Conservation (phyloP, 2,888 invertebrate species). For the Hyles lineata region DNA sequence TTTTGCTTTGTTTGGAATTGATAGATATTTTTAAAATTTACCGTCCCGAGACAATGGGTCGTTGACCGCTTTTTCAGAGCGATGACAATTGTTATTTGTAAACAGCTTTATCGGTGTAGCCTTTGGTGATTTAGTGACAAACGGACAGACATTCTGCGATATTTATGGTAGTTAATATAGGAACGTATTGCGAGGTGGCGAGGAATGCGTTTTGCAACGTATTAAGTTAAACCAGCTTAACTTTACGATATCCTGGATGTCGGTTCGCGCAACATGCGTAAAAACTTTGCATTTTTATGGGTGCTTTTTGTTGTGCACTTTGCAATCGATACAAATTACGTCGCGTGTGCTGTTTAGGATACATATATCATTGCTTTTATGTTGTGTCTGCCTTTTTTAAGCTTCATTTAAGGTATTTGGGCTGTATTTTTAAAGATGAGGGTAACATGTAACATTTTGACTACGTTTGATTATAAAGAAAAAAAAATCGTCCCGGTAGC, state of each 20-base stretch:
- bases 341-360: background rate
- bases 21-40: background rate
- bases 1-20: constrained; percentile 4
- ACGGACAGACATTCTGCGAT: background rate
- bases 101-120: background rate
- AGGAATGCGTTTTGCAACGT: constrained; percentile 20
- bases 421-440: no score
- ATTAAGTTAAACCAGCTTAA: constrained; percentile 22
- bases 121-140: constrained; percentile 3
- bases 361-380: background rate
- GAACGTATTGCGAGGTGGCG: background rate
- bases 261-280: background rate
- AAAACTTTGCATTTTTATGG: constrained; percentile 23
- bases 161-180: background rate
- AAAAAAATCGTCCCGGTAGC: no score
- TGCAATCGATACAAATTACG: constrained; percentile 2
- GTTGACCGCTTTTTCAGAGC: background rate
- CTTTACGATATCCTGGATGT: constrained; percentile 22
- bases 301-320: constrained; percentile 33
- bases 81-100: constrained; percentile 1
- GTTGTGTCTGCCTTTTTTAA: background rate
- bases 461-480: no score
- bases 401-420: no score
- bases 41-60: background rate
- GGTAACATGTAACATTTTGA: no score